Conservation (phyloP, 2,888 invertebrate genomes). For the Drosophila prolongata region DNA sequence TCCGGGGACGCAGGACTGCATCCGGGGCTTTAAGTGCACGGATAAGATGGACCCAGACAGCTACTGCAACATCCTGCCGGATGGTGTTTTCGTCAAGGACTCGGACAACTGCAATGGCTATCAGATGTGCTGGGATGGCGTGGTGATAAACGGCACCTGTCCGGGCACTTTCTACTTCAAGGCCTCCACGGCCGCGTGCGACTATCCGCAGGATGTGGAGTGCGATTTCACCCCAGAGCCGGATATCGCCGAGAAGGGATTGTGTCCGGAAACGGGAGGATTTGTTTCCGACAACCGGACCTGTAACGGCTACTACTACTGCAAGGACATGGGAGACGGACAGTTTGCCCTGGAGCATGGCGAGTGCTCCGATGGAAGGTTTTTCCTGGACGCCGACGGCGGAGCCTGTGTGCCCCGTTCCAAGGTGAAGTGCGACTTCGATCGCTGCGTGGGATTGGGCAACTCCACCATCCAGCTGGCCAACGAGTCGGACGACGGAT, state of each 20-base stretch:
- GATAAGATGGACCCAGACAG: slow-evolving; percentile 67
- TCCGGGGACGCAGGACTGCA: slow-evolving; percentile 66
- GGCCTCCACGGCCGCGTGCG: slow-evolving; percentile 62
- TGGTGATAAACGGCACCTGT: slow-evolving; percentile 66
- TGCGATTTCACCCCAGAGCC: slow-evolving; percentile 51
- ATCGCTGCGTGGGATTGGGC: slow-evolving; percentile 78
- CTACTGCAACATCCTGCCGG: slow-evolving; percentile 78
- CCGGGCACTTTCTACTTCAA: slow-evolving; percentile 72
- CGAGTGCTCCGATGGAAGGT: slow-evolving; percentile 64
- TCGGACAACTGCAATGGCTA: slow-evolving; percentile 64
- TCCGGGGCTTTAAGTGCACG: slow-evolving; percentile 66
- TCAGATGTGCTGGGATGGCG: slow-evolving; percentile 67
- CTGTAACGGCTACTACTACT: slow-evolving; percentile 81
- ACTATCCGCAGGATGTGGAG: slow-evolving; percentile 62
- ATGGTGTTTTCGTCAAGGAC: slow-evolving; percentile 74
- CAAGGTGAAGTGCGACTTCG: slow-evolving; percentile 59
- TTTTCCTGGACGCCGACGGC: slow-evolving; percentile 64
- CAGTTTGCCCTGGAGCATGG: slow-evolving; percentile 59
- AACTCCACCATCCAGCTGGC: slow-evolving; percentile 68
- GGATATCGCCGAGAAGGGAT: slow-evolving; percentile 44
- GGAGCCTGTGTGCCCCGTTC: slow-evolving; percentile 76
- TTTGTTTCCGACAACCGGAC: slow-evolving; percentile 73
- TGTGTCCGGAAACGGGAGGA: slow-evolving; percentile 59
- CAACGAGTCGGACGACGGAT: slow-evolving; percentile 74
- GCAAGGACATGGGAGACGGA: slow-evolving; percentile 40